Evolutionary conservation across 1,140 invertebrate genomes (phyloP), one percentile per base, ranked within the genome.

Genomic region (Aphelinus certus): DNA sequence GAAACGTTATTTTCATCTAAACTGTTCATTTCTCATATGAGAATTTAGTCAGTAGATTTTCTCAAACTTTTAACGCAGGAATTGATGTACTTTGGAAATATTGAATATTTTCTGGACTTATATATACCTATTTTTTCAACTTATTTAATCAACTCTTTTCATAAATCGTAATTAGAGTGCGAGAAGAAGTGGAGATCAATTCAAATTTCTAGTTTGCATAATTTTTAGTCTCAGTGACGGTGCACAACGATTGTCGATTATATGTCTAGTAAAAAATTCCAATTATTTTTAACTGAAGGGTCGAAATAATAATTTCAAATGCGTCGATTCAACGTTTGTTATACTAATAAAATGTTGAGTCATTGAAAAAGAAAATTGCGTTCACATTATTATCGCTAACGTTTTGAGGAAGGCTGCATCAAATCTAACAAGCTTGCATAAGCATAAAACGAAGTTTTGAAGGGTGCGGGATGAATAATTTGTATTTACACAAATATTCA

Each of bases 191-290:
- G 2, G 3, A 48, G 7, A 65, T 49, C 10, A 1, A 26, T 61
- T 45, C 45, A 62, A 42, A 46, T 67, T 68, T 74, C 49, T 56
- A 74, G 57, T 74, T 68, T 74, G 72, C 58, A 74, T 74, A 69
- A 74, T 74, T 74, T 67, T 63, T 63, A 9, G 10, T 73, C 57
- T 63, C n/a, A 9, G 10, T 60, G 7, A 45, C 58, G 10, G 6
- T 73, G 56, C 47, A 61, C 9, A 51, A 9, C 45, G 43, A 51
- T 6, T 1, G 7, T 42, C 56, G 10, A 57, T 61, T 46, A 7
- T 67, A 7, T 48, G 47, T 7, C 49, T 60, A 9, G 2, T 51
- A 43, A 7, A 55, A 61, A 53, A 3, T 9, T 55, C 43, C 10
- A 60, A 47, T 73, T 73, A 43, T 10, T 62, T 61, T 48, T 53